phyloP scores from a whole-genome alignment of 2,797 vertebrate species.

The Coccyzus lansbergi region DNA sequence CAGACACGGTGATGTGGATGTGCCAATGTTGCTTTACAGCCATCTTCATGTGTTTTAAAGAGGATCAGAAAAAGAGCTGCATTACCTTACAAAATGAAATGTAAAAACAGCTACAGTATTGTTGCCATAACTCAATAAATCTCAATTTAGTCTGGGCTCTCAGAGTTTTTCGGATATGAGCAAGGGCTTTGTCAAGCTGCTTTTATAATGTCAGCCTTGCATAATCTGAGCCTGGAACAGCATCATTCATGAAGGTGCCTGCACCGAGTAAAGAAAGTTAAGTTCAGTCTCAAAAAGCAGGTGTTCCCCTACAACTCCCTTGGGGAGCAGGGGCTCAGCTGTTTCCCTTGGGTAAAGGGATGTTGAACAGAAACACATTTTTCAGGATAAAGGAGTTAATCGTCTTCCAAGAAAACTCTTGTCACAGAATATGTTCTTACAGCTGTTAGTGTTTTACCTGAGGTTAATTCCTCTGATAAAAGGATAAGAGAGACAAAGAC shows the following conservation, averaged over 20 bases:
- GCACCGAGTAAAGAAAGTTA: fast-evolving
- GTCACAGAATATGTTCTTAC: neutral
- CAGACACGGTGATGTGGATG: neutral
- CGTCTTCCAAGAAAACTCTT: neutral
- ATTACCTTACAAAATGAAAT: neutral
- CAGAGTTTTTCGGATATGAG: neutral
- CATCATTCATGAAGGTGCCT: neutral
- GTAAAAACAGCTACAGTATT: neutral
- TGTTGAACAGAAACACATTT: neutral
- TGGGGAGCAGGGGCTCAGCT: no score
- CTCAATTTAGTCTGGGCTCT: neutral
- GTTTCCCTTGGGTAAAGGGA: neutral
- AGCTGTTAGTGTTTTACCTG: neutral
- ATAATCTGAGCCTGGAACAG: neutral
- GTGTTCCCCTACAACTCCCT: neutral
- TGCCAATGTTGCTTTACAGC: constrained; percentile 48
- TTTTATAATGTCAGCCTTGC: neutral
- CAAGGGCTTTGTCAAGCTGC: neutral
- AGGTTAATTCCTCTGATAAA: neutral
- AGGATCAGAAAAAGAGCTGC: neutral
- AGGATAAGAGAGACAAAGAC: neutral
- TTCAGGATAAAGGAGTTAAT: neutral
- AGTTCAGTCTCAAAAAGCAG: neutral
- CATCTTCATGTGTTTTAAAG: neutral
- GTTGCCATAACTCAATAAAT: constrained; percentile 45